Conservation (phyloP, 2,113 vertebrate genomes). For the Cyprinodon variegatus region DNA sequence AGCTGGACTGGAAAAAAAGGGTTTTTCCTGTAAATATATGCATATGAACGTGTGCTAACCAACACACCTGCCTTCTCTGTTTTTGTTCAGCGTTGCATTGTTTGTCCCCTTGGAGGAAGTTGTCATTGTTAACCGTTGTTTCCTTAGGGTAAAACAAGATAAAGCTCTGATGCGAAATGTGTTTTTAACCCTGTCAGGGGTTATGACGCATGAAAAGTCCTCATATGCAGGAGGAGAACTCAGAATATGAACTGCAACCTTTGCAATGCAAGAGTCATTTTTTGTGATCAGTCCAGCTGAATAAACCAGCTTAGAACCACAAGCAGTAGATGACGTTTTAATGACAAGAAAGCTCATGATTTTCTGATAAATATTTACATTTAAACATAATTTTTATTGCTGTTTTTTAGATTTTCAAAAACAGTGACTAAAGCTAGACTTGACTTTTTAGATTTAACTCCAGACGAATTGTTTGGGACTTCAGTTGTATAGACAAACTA, state of each 20-base stretch:
- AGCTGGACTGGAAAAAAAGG: conserved; percentile 1
- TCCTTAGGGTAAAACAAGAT: conserved; percentile 31
- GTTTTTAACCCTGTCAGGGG: conserved; percentile 1
- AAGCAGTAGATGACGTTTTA: background rate
- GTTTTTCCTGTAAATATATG: conserved; percentile 11
- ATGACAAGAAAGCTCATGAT: background rate
- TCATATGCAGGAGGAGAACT: background rate
- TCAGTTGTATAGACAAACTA: too few species aligned
- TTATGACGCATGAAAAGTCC: background rate
- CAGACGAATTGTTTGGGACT: too few species aligned
- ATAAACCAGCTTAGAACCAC: background rate
- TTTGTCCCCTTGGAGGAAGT: conserved; percentile 50
- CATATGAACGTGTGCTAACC: conserved; percentile 21
- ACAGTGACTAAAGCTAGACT: too few species aligned
- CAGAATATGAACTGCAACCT: too few species aligned
- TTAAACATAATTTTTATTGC: too few species aligned
- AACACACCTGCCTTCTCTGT: conserved; percentile 3
- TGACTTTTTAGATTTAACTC: too few species aligned
- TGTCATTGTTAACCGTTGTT: conserved; percentile 47
- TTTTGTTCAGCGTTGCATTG: conserved; percentile 10
- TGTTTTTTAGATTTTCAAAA: too few species aligned
- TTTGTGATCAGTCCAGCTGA: background rate
- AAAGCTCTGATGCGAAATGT: background rate
- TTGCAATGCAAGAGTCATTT: background rate
- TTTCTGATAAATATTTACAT: background rate